Evolutionary conservation across 2,113 vertebrate genomes (phyloP), one percentile per base, ranked within the genome.

Genomic region (Phaethornis superciliosus): DNA sequence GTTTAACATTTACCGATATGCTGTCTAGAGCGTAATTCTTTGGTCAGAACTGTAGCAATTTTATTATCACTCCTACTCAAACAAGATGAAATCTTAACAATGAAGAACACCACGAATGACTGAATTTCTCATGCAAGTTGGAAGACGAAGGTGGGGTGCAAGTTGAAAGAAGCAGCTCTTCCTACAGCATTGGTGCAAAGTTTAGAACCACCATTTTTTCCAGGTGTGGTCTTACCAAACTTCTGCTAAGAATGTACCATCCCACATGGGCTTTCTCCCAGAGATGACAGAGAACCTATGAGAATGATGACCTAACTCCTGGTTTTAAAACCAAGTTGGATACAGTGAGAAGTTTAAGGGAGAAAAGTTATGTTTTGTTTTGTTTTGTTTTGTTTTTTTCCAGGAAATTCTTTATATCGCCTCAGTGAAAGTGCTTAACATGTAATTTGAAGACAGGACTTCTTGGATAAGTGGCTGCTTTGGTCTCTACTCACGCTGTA

Each of bases 241-340:
- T 47, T 30, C 23, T 56, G 65, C 37, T 60, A 75, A 70, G n/a
- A 75, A 76, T 23, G 46, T 51, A n/a, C 62, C 9, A 18, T 76
- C 8, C 24, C 60, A 63, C 23, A 28, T 20, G 37, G 0, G 0
- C 12, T 52, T 51, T 7, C 15, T 68, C 44, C 26, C 46, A 35
- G 21, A 19, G 19, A 21, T 72, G 54, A 54, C 15, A 30, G 4
- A 11, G 33, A 59, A 87, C 81, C 10, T 12, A 27, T 42, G 8
- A 52, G 47, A 89, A 64, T 26, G 22, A 63, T 42, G 33, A 81
- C 44, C 21, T 69, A 60, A 24, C 15, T 47, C 20, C 24, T 28
- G 22, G 9, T 62, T 86, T 63, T 62, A 47, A 70, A 78, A 81
- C 4, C 4, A 28, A 55, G 22, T 22, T 54, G 47, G 63, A 35